Conservation (phyloP, 2,888 invertebrate species). For the Drosophila phalerata region DNA sequence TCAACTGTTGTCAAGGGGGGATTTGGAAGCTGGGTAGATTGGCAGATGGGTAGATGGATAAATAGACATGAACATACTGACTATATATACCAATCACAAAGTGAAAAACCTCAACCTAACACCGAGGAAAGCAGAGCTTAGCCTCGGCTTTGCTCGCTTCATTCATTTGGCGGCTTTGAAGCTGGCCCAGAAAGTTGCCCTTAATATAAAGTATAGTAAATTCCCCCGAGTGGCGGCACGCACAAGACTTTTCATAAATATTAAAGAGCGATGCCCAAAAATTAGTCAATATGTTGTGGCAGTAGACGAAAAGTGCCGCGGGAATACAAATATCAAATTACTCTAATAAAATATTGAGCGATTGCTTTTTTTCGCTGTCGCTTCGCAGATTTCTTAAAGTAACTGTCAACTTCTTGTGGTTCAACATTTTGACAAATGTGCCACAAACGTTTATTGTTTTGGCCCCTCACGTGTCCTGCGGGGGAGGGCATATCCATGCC, state of each 20-base stretch:
- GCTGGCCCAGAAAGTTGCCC: neutral
- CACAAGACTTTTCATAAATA: constrained; percentile 79
- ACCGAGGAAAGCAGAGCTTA: constrained; percentile 46
- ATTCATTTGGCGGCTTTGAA: constrained; percentile 26
- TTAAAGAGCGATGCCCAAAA: constrained; percentile 68
- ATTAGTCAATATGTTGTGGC: constrained; percentile 35
- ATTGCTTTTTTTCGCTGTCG: constrained; percentile 37
- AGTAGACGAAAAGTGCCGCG: neutral
- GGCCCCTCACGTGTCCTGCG: constrained; percentile 47
- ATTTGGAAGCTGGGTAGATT: neutral
- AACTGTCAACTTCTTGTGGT: constrained; percentile 51
- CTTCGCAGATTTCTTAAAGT: constrained; percentile 39
- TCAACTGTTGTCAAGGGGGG: constrained; percentile 4
- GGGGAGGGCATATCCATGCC: constrained; percentile 5
- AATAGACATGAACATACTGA: constrained; percentile 31
- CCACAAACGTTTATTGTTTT: constrained; percentile 68
- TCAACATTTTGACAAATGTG: constrained; percentile 70
- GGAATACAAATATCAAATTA: constrained; percentile 68
- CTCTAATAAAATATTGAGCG: constrained; percentile 78
- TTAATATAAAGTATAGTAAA: constrained; percentile 24
- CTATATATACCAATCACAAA: constrained; percentile 1
- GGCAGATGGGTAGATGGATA: constrained; percentile 17
- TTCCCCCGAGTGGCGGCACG: constrained; percentile 67
- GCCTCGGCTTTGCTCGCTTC: constrained; percentile 45
- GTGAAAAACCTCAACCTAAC: constrained; percentile 41